Evolutionary conservation across 2,888 invertebrate species (phyloP).

Genomic region (Tetragonisca angustula): DNA sequence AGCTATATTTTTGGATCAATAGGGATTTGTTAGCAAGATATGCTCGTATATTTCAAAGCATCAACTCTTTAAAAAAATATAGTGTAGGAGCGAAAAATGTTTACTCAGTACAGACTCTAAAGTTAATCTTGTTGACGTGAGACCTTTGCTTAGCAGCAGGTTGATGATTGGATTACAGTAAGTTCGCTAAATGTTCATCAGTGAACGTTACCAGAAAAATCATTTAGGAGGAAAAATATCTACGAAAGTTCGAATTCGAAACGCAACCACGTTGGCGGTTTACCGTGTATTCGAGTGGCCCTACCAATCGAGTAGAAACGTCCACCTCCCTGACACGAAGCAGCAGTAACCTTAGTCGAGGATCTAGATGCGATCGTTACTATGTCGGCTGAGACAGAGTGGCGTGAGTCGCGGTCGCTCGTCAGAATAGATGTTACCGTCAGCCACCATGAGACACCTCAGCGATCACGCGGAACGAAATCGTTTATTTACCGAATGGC

Average conservation of each 20-base stretch:
- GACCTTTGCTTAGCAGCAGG: no score
- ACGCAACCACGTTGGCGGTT: constrained; percentile 3
- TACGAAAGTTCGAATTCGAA: constrained; percentile 3
- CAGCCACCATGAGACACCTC: constrained; percentile 75
- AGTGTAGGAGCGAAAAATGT: no score
- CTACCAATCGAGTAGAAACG: constrained; percentile 46
- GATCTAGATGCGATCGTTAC: constrained; percentile 68
- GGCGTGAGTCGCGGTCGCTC: constrained; percentile 71
- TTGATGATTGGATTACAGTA: no score
- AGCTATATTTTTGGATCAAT: no score
- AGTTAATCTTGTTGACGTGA: no score
- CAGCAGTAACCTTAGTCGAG: constrained; percentile 61
- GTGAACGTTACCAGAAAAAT: neutral
- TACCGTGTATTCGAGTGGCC: constrained; percentile 26
- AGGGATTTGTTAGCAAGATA: no score
- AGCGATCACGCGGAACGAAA: constrained; percentile 77
- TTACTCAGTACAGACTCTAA: no score
- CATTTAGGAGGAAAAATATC: neutral
- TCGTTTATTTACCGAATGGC: constrained; percentile 79
- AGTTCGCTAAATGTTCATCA: no score
- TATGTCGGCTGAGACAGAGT: constrained; percentile 59
- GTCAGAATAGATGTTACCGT: constrained; percentile 76
- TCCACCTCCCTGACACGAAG: constrained; percentile 52
- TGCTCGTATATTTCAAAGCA: neutral
- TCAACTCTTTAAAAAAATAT: neutral